Conservation (phyloP, 1,140 invertebrate species). For the Oedothorax gibbosus region DNA sequence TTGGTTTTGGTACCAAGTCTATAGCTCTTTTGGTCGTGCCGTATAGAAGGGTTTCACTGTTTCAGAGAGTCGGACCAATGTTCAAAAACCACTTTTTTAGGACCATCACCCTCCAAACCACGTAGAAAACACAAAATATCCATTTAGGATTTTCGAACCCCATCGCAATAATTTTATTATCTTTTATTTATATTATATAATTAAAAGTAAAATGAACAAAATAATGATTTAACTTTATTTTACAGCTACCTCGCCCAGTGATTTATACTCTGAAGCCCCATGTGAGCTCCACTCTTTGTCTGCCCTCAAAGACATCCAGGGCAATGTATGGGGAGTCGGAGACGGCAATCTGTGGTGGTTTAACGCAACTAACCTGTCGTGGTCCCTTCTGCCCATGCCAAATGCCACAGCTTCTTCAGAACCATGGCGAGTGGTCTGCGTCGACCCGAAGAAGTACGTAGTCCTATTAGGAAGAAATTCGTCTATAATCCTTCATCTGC, state of each 20-base stretch:
- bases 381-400: constrained; percentile 39
- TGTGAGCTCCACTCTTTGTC: constrained; percentile 36
- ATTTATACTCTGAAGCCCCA: constrained; percentile 43
- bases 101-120: too few relatives aligned
- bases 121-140: too few relatives aligned
- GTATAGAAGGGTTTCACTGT: too few relatives aligned
- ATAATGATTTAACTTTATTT: background rate
- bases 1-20: too few relatives aligned
- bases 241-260: constrained; percentile 30
- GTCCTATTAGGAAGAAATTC: constrained; percentile 22
- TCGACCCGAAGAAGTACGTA: constrained; percentile 19
- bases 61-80: too few relatives aligned
- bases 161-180: background rate
- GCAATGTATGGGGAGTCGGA: constrained; percentile 50
- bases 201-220: background rate
- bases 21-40: too few relatives aligned
- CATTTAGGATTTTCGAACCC: too few relatives aligned
- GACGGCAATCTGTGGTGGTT: constrained; percentile 51
- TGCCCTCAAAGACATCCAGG: constrained; percentile 43
- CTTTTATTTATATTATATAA: background rate
- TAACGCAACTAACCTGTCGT: constrained; percentile 49
- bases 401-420: constrained; percentile 29
- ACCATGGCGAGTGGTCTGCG: constrained; percentile 43
- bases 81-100: too few relatives aligned
- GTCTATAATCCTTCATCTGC: constrained; percentile 30